phyloP scores from a whole-genome alignment of 2,113 vertebrate genomes.

The Petaurus breviceps region DNA sequence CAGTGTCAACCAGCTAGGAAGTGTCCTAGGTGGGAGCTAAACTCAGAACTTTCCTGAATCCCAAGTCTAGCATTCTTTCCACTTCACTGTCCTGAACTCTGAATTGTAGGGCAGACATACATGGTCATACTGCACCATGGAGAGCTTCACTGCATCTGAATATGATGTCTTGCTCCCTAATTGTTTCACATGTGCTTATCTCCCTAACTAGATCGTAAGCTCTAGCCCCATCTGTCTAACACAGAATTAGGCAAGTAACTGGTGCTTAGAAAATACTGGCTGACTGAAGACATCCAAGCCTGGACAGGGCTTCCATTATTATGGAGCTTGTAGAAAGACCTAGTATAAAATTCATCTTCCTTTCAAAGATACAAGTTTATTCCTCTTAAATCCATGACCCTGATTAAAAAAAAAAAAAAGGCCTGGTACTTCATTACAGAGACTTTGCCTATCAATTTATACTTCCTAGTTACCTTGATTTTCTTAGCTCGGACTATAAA shows the following conservation, averaged over 20 bases:
- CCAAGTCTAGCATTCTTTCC: not conserved
- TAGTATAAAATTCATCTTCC: not conserved
- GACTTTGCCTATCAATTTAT: not conserved
- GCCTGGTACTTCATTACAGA: not conserved
- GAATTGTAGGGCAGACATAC: not conserved
- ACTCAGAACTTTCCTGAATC: not conserved
- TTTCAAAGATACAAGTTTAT: not conserved
- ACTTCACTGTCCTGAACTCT: not conserved
- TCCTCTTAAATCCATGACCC: not conserved
- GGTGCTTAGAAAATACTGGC: not conserved
- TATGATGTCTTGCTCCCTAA: not conserved
- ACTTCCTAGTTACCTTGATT: slow-evolving; percentile 18
- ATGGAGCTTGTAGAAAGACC: not conserved
- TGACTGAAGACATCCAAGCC: slow-evolving; percentile 5
- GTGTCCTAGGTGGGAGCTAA: not conserved
- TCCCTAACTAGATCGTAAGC: not conserved
- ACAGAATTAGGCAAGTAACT: not conserved
- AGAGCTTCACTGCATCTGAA: not conserved
- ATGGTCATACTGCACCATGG: not conserved
- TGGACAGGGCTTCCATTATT: slow-evolving; percentile 32
- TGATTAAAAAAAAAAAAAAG: not conserved
- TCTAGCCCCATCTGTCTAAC: not conserved
- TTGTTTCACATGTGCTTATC: not conserved
- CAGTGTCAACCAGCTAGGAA: not conserved
- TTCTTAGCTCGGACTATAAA: slow-evolving; percentile 51